Conservation (phyloP, 2,888 invertebrate species). For the Marasmarcha lunaedactyla region DNA sequence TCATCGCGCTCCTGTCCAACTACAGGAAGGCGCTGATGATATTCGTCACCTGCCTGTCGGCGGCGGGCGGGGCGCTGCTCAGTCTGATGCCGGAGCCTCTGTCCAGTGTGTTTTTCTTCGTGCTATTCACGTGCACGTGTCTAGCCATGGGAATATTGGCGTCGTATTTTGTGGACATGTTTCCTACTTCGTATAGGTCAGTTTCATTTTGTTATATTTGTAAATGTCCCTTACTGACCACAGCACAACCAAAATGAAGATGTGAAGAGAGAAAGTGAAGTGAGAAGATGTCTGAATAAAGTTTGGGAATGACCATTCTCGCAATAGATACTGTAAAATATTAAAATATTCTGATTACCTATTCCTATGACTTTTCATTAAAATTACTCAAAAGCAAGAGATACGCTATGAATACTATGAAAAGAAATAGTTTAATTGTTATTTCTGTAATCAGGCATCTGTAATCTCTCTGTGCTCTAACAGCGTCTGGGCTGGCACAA, state of each 20-base stretch:
- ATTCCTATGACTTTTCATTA: too few relatives aligned
- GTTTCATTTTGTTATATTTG: slow-evolving; percentile 14
- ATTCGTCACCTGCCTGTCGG: slow-evolving; percentile 57
- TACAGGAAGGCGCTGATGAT: slow-evolving; percentile 65
- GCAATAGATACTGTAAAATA: too few relatives aligned
- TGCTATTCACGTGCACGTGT: slow-evolving; percentile 52
- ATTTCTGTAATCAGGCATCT: too few relatives aligned
- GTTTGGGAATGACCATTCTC: too few relatives aligned
- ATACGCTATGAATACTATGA: too few relatives aligned
- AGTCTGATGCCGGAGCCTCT: slow-evolving; percentile 50
- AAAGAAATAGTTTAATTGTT: too few relatives aligned
- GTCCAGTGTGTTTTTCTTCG: slow-evolving; percentile 48
- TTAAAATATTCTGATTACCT: too few relatives aligned
- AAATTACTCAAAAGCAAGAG: too few relatives aligned
- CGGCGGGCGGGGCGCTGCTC: slow-evolving; percentile 57
- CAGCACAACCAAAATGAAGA: not conserved
- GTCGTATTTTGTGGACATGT: slow-evolving; percentile 54
- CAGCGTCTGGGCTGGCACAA: too few relatives aligned
- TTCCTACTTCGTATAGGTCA: slow-evolving; percentile 54
- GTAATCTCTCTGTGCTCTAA: too few relatives aligned
- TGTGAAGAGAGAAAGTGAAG: too few relatives aligned
- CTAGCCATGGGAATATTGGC: slow-evolving; percentile 56
- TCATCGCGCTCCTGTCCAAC: slow-evolving; percentile 63
- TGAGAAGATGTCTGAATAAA: too few relatives aligned
- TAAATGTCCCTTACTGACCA: not conserved